These are phyloP conservation scores for Mechanitis messenoides DNA, from an alignment of 2,888 invertebrate species.

Conservation along the genomic window DNA sequence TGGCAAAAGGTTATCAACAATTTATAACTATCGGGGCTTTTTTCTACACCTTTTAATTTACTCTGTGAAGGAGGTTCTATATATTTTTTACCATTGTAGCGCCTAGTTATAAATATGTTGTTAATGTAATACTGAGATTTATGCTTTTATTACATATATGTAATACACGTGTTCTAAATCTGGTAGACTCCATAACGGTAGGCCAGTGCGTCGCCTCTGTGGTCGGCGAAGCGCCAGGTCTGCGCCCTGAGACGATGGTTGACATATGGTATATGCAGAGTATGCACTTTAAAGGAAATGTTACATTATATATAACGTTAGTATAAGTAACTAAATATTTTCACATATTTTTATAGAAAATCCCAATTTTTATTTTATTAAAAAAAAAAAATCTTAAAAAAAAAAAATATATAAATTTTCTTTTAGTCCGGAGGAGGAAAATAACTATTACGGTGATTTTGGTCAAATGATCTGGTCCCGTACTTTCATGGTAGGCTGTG, in stretches of 20 bases:
- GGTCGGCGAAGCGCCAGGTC: slow-evolving; percentile 67
- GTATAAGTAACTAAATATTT: slow-evolving; percentile 25
- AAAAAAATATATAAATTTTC: not conserved
- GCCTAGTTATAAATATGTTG: too few relatives aligned
- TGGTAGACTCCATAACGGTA: slow-evolving; percentile 54
- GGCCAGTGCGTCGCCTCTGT: slow-evolving; percentile 67
- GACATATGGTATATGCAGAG: slow-evolving; percentile 68
- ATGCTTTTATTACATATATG: not conserved
- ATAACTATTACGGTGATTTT: slow-evolving; percentile 46
- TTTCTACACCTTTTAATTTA: too few relatives aligned
- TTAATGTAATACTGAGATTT: not conserved
- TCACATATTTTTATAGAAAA: not conserved
- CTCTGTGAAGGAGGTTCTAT: too few relatives aligned
- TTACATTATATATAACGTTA: slow-evolving; percentile 50
- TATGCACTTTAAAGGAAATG: slow-evolving; percentile 48
- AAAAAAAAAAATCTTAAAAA: not conserved
- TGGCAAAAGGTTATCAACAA: too few relatives aligned
- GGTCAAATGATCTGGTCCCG: slow-evolving; percentile 61
- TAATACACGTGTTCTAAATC: not conserved
- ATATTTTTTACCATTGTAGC: too few relatives aligned
- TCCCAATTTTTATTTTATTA: too few relatives aligned
- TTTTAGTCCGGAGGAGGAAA: slow-evolving; percentile 18
- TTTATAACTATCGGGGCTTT: too few relatives aligned
- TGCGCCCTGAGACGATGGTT: slow-evolving; percentile 60
- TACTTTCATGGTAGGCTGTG: slow-evolving; percentile 66